Percentiles rank a stretch among this genome's conserved stretches.
Evolutionary conservation across 1,140 invertebrate species (phyloP).

Genomic region (Popillia japonica): DNA sequence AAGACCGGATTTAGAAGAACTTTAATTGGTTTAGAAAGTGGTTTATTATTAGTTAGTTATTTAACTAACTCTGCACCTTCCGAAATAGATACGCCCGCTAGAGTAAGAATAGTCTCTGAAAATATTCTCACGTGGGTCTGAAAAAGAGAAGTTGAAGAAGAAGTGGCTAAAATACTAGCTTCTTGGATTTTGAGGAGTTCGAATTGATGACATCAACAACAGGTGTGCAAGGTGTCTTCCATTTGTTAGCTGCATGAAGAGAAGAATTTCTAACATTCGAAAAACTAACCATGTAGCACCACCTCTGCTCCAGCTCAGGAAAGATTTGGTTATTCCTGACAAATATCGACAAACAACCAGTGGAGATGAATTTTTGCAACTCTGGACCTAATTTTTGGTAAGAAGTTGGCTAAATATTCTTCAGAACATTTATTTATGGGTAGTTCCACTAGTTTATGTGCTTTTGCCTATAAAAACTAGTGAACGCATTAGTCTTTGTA

Average conservation of each 20-base stretch:
- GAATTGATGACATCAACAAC: not conserved
- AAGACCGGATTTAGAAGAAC: no score
- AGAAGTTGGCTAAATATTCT: not conserved
- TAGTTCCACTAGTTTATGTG: no score
- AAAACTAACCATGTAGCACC: not conserved
- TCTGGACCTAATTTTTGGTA: not conserved
- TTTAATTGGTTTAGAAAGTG: no score
- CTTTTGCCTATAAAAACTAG: not conserved
- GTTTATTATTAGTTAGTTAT: no score
- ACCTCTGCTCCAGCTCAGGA: not conserved
- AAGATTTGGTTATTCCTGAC: not conserved
- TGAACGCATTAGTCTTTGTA: not conserved
- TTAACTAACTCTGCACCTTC: no score
- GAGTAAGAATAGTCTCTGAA: no score
- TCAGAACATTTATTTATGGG: not conserved
- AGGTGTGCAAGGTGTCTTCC: not conserved
- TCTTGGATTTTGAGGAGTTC: no score
- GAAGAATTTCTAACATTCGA: not conserved
- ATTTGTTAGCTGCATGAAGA: not conserved
- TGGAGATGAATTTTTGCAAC: not conserved
- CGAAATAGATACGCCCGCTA: no score
- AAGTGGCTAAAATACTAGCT: no score
- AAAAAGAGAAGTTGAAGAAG: no score
- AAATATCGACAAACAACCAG: not conserved
- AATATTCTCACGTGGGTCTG: no score